phyloP scores from a whole-genome alignment of 2,113 vertebrate species.

The Notarius quadriscutis region DNA sequence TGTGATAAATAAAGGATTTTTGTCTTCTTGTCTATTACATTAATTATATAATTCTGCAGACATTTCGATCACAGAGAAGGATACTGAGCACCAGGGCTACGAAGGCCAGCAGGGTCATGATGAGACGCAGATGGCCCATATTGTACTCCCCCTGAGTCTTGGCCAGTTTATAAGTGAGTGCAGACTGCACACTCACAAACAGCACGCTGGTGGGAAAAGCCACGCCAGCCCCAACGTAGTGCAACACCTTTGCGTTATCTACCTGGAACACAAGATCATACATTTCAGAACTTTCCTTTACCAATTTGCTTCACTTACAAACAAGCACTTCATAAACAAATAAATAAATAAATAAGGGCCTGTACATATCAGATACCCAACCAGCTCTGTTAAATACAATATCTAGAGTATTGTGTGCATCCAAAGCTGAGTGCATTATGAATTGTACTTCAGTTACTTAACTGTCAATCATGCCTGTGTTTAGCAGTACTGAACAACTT shows the following conservation, averaged over 20 bases:
- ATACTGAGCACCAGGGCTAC: slow-evolving; percentile 85
- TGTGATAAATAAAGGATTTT: too few species aligned
- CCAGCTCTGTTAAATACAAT: background rate
- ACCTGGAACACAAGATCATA: slow-evolving; percentile 67
- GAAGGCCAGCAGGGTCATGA: slow-evolving; percentile 77
- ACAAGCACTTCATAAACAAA: background rate
- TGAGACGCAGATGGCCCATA: slow-evolving; percentile 75
- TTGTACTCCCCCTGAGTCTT: slow-evolving; percentile 78
- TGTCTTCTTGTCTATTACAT: background rate
- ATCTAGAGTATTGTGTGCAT: background rate
- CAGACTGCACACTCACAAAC: slow-evolving; percentile 82
- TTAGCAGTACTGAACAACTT: background rate
- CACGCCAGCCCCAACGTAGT: slow-evolving; percentile 83
- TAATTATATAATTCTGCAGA: background rate
- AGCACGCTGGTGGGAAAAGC: slow-evolving; percentile 86
- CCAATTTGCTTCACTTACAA: background rate
- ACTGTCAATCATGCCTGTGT: background rate
- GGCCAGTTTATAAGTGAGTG: slow-evolving; percentile 84
- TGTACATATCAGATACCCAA: background rate
- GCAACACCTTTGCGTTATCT: slow-evolving; percentile 84
- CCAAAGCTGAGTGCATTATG: too few species aligned
- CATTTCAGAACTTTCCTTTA: background rate
- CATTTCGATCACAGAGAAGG: slow-evolving; percentile 63
- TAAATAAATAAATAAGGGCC: background rate
- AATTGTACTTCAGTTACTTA: background rate